Conservation (phyloP, 2,797 vertebrate species). For the Picus viridis region DNA sequence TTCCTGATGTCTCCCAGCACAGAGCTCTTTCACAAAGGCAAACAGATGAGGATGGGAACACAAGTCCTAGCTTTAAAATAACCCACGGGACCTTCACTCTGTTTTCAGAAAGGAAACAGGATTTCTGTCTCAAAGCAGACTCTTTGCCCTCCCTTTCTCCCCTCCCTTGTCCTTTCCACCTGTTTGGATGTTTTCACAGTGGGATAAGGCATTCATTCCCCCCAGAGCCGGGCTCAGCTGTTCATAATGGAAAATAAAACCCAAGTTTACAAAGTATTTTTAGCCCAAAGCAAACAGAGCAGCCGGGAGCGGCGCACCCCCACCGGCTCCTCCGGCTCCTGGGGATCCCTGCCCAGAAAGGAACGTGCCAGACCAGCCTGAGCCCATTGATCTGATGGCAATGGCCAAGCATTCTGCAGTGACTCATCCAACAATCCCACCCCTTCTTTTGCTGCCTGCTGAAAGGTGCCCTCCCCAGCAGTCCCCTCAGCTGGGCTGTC, state of each 20-base stretch:
- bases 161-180: slow-evolving; percentile 68
- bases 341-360: slow-evolving; percentile 12
- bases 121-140: slow-evolving; percentile 36
- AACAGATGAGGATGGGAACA: background rate
- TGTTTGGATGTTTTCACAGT: slow-evolving; percentile 74
- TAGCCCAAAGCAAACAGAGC: slow-evolving; percentile 65
- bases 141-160: slow-evolving; percentile 11
- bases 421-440: slow-evolving; percentile 5
- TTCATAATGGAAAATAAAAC: slow-evolving; percentile 72
- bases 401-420: background rate
- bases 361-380: slow-evolving; percentile 15
- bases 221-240: slow-evolving; percentile 67
- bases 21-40: background rate
- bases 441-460: background rate
- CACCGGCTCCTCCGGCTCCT: background rate
- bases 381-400: background rate
- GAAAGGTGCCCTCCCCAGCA: background rate
- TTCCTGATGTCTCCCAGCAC: background rate
- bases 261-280: slow-evolving; percentile 63
- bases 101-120: slow-evolving; percentile 33
- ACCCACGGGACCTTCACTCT: background rate
- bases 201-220: slow-evolving; percentile 67
- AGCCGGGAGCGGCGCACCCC: background rate
- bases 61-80: background rate
- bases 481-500: background rate